Conservation (phyloP, 2,888 invertebrate species). For the Ichneumoninae sp. region DNA sequence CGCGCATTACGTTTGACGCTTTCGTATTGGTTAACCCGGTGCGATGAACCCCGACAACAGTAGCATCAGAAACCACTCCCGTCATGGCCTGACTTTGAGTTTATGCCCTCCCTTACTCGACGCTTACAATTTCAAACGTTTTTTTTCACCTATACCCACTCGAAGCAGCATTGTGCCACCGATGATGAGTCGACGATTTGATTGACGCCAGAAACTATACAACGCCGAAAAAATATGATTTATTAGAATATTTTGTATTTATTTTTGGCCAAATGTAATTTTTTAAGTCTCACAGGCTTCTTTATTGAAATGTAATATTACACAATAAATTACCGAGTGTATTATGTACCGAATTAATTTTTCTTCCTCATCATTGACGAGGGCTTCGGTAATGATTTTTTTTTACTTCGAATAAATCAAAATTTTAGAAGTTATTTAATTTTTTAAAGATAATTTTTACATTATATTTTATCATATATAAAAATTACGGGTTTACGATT, state of each 20-base stretch:
- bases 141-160: neutral
- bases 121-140: constrained; percentile 1
- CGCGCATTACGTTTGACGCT: constrained; percentile 55
- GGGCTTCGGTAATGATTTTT: neutral
- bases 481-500: neutral
- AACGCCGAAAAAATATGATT: neutral
- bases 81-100: constrained; percentile 27
- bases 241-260: too few relatives aligned
- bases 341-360: neutral
- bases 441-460: neutral
- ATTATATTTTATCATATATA: neutral
- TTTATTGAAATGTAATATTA: neutral
- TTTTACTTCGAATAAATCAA: neutral
- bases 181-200: neutral
- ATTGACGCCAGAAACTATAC: neutral
- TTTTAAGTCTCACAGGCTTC: neutral
- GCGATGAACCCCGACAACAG: constrained; percentile 47
- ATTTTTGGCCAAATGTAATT: neutral
- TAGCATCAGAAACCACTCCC: constrained; percentile 30
- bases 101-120: constrained; percentile 3
- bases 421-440: too few relatives aligned
- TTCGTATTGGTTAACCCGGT: constrained; percentile 58
- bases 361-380: neutral
- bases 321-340: neutral
- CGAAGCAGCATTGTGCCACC: neutral